Percentiles rank a stretch among this genome's conserved stretches.
phyloP scores from a whole-genome alignment of 2,888 invertebrate species.

The Pyrochroa serraticornis region DNA sequence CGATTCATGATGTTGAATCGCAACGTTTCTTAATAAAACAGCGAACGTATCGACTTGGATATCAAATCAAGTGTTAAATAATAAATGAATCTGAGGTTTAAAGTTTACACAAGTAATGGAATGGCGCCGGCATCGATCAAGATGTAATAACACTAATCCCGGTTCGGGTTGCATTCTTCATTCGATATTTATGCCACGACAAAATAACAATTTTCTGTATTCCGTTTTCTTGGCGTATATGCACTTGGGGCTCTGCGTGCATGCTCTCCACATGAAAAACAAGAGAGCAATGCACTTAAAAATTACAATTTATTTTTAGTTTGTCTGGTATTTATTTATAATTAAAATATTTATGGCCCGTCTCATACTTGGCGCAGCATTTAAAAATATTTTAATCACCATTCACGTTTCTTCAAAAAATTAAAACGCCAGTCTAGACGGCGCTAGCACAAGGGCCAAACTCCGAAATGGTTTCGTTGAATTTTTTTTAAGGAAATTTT shows the following conservation, averaged over 20 bases:
- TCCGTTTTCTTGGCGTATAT: constrained; percentile 36
- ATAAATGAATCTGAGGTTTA: constrained; percentile 50
- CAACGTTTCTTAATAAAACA: constrained; percentile 14
- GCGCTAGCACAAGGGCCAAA: no score
- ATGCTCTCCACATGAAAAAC: constrained; percentile 27
- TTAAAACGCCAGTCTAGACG: no score
- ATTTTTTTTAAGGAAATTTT: no score
- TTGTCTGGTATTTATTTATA: constrained; percentile 54
- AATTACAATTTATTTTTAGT: constrained; percentile 55
- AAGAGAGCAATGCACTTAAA: constrained; percentile 51
- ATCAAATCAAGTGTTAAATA: constrained; percentile 48
- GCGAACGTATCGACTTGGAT: constrained; percentile 29
- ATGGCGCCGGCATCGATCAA: constrained; percentile 51
- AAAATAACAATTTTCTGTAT: constrained; percentile 50
- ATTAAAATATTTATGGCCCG: constrained; percentile 54
- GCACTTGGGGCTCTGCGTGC: constrained; percentile 16
- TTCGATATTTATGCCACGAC: constrained; percentile 50
- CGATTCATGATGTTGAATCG: neutral
- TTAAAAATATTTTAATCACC: constrained; percentile 40
- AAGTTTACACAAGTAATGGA: constrained; percentile 54
- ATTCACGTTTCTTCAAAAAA: constrained; percentile 11
- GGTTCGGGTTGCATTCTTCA: constrained; percentile 47
- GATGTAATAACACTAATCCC: constrained; percentile 53
- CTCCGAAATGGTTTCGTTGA: no score
- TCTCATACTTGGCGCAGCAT: constrained; percentile 44